phyloP scores from a whole-genome alignment of 1,140 invertebrate genomes.

The Potamilus streckersoni region DNA sequence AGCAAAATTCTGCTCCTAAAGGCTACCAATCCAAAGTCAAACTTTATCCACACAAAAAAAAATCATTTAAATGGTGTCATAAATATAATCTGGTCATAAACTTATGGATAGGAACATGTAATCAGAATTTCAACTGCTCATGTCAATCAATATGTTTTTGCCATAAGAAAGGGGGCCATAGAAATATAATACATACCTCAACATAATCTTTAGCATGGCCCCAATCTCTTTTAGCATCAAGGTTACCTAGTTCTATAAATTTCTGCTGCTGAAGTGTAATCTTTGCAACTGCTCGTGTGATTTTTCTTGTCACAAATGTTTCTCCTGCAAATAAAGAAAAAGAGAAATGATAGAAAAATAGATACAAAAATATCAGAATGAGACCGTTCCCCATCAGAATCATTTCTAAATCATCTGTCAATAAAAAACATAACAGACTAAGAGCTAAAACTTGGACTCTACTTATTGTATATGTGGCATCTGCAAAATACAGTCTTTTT shows the following conservation, averaged over 20 bases:
- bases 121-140: too few species aligned
- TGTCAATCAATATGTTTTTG: too few species aligned
- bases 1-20: too few species aligned
- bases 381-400: neutral
- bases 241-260: slow-evolving; percentile 91
- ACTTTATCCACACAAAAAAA: too few species aligned
- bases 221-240: slow-evolving; percentile 98
- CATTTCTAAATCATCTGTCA: neutral
- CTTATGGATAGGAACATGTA: too few species aligned
- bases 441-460: neutral
- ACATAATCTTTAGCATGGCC: slow-evolving; percentile 99
- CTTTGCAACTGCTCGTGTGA: slow-evolving; percentile 97
- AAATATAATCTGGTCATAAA: too few species aligned
- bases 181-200: slow-evolving; percentile 75
- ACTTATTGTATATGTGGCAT: neutral
- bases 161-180: neutral
- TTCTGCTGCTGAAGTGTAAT: slow-evolving; percentile 90
- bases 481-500: neutral
- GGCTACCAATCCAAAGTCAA: too few species aligned
- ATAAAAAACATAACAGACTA: neutral
- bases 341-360: neutral
- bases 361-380: neutral
- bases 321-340: slow-evolving; percentile 73
- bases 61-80: too few species aligned
- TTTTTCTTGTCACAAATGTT: slow-evolving; percentile 99